Evolutionary conservation across 1,140 invertebrate species (phyloP).

Genomic region (Drosophila pruinosa): DNA sequence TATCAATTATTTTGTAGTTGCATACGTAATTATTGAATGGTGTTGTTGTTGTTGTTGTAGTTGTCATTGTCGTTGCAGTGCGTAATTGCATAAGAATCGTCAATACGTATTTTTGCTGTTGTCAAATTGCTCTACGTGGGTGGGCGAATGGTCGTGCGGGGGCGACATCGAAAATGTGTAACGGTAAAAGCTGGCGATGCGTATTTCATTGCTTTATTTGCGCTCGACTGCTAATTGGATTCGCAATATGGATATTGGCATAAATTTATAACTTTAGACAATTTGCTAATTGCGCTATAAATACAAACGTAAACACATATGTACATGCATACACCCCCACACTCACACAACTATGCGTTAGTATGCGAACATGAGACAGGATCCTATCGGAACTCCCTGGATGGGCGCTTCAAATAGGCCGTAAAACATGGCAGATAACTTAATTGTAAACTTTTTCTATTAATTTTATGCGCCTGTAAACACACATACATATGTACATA

Average conservation of each 20-base stretch:
- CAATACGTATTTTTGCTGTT: slow-evolving; percentile 28
- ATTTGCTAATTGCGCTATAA: slow-evolving; percentile 16
- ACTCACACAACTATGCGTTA: background rate
- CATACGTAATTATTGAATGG: slow-evolving; percentile 41
- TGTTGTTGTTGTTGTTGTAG: slow-evolving; percentile 5
- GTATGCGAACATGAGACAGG: background rate
- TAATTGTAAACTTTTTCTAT: slow-evolving; percentile 50
- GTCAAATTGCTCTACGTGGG: slow-evolving; percentile 9
- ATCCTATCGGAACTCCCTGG: slow-evolving; percentile 11
- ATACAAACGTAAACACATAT: background rate
- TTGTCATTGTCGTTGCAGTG: background rate
- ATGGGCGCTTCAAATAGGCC: background rate
- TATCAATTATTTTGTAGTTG: slow-evolving; percentile 72
- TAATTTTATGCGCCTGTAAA: slow-evolving; percentile 27
- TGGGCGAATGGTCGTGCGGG: slow-evolving; percentile 7
- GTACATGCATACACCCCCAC: background rate
- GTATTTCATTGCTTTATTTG: slow-evolving; percentile 44
- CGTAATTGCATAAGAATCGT: slow-evolving; percentile 68
- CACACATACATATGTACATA: background rate
- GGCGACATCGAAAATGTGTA: background rate
- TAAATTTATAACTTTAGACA: slow-evolving; percentile 38
- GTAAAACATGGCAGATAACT: slow-evolving; percentile 8
- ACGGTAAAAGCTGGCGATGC: slow-evolving; percentile 27
- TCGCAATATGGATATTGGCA: slow-evolving; percentile 46
- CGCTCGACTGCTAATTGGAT: slow-evolving; percentile 59